Evolutionary conservation across 2,888 invertebrate species (phyloP).

Genomic region (Gymnocheta viridis): DNA sequence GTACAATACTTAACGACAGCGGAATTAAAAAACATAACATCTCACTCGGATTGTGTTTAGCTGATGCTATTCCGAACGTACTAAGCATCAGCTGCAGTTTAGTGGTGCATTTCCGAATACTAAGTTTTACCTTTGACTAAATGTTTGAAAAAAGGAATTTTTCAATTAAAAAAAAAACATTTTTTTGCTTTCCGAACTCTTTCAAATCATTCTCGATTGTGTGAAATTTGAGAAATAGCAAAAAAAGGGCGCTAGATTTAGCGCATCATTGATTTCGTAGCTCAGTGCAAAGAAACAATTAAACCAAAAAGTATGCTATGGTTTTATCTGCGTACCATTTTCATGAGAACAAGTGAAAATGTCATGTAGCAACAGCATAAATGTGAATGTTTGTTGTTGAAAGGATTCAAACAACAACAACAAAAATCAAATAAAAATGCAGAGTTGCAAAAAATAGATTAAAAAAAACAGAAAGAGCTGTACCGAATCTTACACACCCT

Average conservation of each 20-base stretch:
- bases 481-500: not conserved
- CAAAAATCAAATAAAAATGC: slow-evolving; percentile 6
- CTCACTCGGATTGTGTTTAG: too few relatives aligned
- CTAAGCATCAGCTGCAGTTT: too few relatives aligned
- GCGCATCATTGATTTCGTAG: not conserved
- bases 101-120: too few relatives aligned
- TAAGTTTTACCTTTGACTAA: too few relatives aligned
- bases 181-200: too few relatives aligned
- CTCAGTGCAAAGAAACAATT: not conserved
- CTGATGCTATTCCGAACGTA: too few relatives aligned
- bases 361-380: slow-evolving; percentile 27
- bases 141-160: too few relatives aligned
- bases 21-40: too few relatives aligned
- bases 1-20: not conserved
- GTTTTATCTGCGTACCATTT: slow-evolving; percentile 2
- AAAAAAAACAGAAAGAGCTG: not conserved
- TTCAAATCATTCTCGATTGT: too few relatives aligned
- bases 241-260: not conserved
- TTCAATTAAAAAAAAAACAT: too few relatives aligned
- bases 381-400: slow-evolving; percentile 48
- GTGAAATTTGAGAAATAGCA: too few relatives aligned
- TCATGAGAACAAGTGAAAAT: slow-evolving; percentile 24
- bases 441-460: not conserved
- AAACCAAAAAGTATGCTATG: slow-evolving; percentile 25
- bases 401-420: slow-evolving; percentile 35